phyloP scores from a whole-genome alignment of 30 jellyfish, hydroid and myxozoan genomes.

The Rhopilema esculentum region DNA sequence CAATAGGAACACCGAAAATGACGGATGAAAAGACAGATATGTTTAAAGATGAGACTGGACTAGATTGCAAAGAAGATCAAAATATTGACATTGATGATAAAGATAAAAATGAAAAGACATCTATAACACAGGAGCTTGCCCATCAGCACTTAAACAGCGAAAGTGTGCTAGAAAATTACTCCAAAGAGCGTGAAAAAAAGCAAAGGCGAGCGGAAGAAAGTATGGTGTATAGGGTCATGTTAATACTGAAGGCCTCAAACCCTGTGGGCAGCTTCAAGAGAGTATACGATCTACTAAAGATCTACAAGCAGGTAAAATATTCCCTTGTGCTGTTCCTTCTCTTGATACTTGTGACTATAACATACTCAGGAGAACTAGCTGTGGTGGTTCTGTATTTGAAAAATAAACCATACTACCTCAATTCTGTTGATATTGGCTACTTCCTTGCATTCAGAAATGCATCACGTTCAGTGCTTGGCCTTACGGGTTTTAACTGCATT shows the following conservation, averaged over 20 bases:
- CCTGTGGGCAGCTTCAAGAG: neutral
- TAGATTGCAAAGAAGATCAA: too few species aligned
- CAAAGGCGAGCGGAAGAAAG: neutral
- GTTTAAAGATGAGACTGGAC: too few species aligned
- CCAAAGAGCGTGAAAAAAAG: neutral
- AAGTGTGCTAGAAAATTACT: neutral
- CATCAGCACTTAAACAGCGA: neutral
- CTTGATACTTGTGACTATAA: neutral
- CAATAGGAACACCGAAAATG: neutral
- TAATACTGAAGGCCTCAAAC: neutral
- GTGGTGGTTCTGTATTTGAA: slow-evolving; percentile 1
- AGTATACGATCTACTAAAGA: neutral
- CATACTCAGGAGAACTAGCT: slow-evolving; percentile 1
- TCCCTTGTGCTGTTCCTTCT: neutral
- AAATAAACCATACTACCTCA: neutral
- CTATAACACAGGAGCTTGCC: neutral
- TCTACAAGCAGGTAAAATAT: neutral
- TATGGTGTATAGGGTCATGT: neutral
- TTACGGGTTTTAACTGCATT: neutral
- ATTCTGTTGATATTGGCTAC: neutral
- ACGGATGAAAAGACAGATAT: neutral
- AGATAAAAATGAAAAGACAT: neutral
- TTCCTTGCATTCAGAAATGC: neutral
- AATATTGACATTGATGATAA: too few species aligned
- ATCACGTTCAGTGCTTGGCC: neutral